These are phyloP conservation scores for Mechanitis messenoides DNA, from an alignment of 2,888 invertebrate genomes.

Conservation along the genomic window DNA sequence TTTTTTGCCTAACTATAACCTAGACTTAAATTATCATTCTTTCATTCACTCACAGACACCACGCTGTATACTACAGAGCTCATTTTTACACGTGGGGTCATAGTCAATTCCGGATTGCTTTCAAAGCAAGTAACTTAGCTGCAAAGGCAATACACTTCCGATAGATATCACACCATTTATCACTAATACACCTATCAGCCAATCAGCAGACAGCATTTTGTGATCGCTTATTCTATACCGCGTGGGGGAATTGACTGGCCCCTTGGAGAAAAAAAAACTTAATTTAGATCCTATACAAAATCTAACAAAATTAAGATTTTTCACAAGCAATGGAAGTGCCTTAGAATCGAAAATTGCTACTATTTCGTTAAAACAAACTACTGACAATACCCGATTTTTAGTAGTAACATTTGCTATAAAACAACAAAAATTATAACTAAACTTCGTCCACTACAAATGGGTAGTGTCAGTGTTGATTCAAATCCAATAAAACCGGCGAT, in stretches of 20 bases:
- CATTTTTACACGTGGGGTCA: constrained; percentile 64
- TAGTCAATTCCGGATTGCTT: constrained; percentile 62
- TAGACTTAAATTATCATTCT: constrained; percentile 65
- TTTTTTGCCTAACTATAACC: constrained; percentile 71
- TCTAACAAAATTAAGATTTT: constrained; percentile 38
- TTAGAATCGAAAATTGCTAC: constrained; percentile 4
- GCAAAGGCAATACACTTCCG: constrained; percentile 51
- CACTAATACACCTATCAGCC: constrained; percentile 46
- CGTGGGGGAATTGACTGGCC: constrained; percentile 63
- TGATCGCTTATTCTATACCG: constrained; percentile 32
- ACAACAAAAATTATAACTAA: background rate
- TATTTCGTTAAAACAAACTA: constrained; percentile 6
- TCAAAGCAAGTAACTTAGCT: constrained; percentile 47
- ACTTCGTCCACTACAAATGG: background rate
- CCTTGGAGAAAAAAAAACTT: constrained; percentile 54
- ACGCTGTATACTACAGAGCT: constrained; percentile 58
- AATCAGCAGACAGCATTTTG: constrained; percentile 40
- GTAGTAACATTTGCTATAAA: background rate
- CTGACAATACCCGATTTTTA: background rate
- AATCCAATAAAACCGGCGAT: background rate
- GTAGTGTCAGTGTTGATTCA: background rate
- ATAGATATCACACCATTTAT: constrained; percentile 61
- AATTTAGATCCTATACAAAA: constrained; percentile 67
- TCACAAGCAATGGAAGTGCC: constrained; percentile 28
- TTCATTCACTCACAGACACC: constrained; percentile 39